A percentile compares a stretch with the other conserved stretches of the same genome.
Conservation (phyloP, 2,113 vertebrate genomes). For the Acrocephalus kingi region DNA sequence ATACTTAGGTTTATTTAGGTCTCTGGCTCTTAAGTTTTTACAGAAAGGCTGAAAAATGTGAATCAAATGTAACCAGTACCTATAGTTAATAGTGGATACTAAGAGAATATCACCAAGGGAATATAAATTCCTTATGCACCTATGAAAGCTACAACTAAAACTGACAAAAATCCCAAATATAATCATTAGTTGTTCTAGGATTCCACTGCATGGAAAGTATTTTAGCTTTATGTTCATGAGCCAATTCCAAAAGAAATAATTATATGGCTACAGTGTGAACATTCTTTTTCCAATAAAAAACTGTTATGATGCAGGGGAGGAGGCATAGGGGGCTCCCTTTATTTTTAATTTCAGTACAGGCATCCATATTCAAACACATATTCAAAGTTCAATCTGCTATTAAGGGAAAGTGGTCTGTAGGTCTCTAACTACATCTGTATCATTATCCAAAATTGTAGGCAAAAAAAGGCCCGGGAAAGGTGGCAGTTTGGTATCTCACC, state of each 20-base stretch:
- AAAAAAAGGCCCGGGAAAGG: not conserved
- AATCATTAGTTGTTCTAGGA: not conserved
- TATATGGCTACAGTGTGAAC: not conserved
- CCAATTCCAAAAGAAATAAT: not conserved
- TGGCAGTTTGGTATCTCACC: not conserved
- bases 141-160: not conserved
- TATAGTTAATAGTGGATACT: not conserved
- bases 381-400: not conserved
- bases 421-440: not conserved
- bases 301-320: not conserved
- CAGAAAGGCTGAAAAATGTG: not conserved
- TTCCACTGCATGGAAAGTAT: not conserved
- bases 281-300: not conserved
- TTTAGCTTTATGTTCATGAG: not conserved
- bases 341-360: not conserved
- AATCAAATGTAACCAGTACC: not conserved
- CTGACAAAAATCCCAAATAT: not conserved
- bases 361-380: not conserved
- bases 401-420: not conserved
- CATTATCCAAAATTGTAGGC: not conserved
- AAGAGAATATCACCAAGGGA: not conserved
- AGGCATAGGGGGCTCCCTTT: not conserved
- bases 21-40: not conserved
- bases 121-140: not conserved
- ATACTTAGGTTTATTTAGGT: not conserved